A percentile compares a stretch with the other conserved stretches of the same genome.
Evolutionary conservation across 2,888 invertebrate genomes (phyloP).

Genomic region (Perizoma flavofasciatum): DNA sequence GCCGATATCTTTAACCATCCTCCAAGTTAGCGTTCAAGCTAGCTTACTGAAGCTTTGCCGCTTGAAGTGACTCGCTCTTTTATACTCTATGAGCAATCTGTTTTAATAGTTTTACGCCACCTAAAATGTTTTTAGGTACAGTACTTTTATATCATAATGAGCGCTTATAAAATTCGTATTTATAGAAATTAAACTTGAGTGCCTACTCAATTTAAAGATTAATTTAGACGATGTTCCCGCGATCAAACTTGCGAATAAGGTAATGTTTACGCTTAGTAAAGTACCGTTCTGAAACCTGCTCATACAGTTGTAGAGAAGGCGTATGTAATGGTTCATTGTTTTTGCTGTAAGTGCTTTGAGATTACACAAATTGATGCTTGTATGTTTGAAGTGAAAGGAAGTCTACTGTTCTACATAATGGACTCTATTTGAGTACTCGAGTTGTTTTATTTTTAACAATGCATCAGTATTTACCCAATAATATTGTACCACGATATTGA

Average conservation of each 20-base stretch:
- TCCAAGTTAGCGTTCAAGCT: slow-evolving; percentile 43
- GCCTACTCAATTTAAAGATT: not conserved
- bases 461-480: slow-evolving; percentile 34
- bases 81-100: slow-evolving; percentile 19
- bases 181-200: slow-evolving; percentile 2
- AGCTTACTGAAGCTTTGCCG: slow-evolving; percentile 41
- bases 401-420: slow-evolving; percentile 61
- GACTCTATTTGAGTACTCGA: slow-evolving; percentile 42
- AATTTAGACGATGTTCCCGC: slow-evolving; percentile 1
- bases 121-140: slow-evolving; percentile 1
- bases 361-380: slow-evolving; percentile 69
- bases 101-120: not conserved
- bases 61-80: slow-evolving; percentile 37
- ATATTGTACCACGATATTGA: slow-evolving; percentile 34
- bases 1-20: slow-evolving; percentile 57
- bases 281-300: slow-evolving; percentile 26
- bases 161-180: slow-evolving; percentile 1
- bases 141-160: not conserved
- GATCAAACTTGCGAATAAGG: slow-evolving; percentile 8
- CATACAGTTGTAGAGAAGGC: slow-evolving; percentile 40
- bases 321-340: slow-evolving; percentile 72
- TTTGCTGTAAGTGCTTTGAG: slow-evolving; percentile 66
- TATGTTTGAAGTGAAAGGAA: slow-evolving; percentile 71
- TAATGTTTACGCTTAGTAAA: slow-evolving; percentile 14
- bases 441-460: slow-evolving; percentile 63